phyloP scores from a whole-genome alignment of 2,888 invertebrate genomes.

The Lymantria dispar region DNA sequence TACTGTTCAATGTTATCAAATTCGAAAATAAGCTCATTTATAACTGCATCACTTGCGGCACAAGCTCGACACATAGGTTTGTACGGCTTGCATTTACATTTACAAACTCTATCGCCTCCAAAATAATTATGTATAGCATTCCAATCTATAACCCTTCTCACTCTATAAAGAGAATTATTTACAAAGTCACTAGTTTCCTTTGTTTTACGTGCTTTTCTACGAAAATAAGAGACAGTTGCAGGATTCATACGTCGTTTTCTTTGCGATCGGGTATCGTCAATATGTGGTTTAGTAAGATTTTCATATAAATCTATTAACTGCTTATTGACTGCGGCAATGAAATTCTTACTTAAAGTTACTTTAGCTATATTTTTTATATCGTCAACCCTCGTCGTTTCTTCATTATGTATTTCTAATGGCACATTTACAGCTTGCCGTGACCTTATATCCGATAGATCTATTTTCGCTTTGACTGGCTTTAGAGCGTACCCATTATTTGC shows the following conservation, averaged over 20 bases:
- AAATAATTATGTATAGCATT: constrained; percentile 49
- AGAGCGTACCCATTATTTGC: constrained; percentile 40
- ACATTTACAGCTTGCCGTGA: constrained; percentile 11
- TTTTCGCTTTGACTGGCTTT: constrained; percentile 38
- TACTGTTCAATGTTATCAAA: constrained; percentile 59
- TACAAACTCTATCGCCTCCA: constrained; percentile 54
- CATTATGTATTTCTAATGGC: constrained; percentile 11
- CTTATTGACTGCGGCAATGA: constrained; percentile 50
- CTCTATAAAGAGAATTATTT: background rate
- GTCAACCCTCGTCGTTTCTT: constrained; percentile 24
- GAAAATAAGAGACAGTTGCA: background rate
- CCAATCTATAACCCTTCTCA: constrained; percentile 44
- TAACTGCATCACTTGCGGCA: constrained; percentile 61
- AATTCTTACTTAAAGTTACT: constrained; percentile 50
- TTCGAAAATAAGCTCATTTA: constrained; percentile 61
- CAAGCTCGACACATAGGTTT: constrained; percentile 61
- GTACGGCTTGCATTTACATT: constrained; percentile 56
- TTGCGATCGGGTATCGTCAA: background rate
- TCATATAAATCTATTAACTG: constrained; percentile 45
- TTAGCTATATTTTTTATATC: constrained; percentile 26
- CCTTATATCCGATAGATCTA: constrained; percentile 19
- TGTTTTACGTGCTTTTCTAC: background rate
- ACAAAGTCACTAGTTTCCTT: background rate
- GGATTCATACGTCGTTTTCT: background rate
- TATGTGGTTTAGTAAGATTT: constrained; percentile 23